These are phyloP conservation scores for Gobio gobio DNA, from an alignment of 2,113 vertebrate species.

Conservation along the genomic window DNA sequence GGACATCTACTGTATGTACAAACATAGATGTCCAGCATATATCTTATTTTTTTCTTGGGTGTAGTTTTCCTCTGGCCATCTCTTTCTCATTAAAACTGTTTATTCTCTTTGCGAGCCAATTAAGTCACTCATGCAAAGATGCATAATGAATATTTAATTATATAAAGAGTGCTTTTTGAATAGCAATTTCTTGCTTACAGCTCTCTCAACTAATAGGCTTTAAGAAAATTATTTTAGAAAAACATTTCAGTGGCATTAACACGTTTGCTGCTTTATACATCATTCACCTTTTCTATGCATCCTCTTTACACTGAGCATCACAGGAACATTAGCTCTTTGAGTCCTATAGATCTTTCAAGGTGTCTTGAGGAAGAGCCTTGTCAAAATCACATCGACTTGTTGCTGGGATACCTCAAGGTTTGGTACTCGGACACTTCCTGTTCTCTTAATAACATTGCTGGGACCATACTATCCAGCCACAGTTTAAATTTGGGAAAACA, in stretches of 20 bases:
- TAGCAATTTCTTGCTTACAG: background rate
- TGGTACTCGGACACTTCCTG: background rate
- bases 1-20: background rate
- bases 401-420: background rate
- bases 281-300: background rate
- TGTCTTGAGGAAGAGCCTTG: background rate
- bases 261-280: background rate
- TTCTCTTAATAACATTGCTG: background rate
- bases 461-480: background rate
- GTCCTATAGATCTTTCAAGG: background rate
- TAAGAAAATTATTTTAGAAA: background rate
- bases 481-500: background rate
- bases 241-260: background rate
- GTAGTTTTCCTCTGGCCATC: background rate
- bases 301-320: background rate
- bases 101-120: slow-evolving; percentile 37
- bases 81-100: slow-evolving; percentile 34
- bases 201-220: background rate
- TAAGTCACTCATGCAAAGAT: slow-evolving; percentile 17
- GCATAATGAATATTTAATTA: slow-evolving; percentile 51
- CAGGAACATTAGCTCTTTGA: background rate
- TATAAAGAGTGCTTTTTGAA: background rate
- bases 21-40: background rate
- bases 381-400: background rate
- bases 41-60: slow-evolving; percentile 19